Conservation (phyloP, 2,888 invertebrate species). For the Octonoba sinensis region DNA sequence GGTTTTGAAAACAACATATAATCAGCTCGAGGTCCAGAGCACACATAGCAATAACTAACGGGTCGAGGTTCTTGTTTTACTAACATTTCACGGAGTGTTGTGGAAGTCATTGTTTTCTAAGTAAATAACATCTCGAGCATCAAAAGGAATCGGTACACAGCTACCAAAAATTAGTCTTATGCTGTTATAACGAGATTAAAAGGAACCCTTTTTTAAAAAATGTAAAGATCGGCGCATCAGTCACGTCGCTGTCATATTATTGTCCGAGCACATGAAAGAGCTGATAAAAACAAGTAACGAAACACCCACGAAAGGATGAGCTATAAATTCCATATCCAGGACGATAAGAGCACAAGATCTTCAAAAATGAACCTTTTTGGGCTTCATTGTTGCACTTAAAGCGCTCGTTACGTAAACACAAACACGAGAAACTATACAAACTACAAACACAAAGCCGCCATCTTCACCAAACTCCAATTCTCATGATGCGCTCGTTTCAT, state of each 20-base stretch:
- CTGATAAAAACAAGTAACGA: too few species aligned
- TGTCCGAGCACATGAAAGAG: too few species aligned
- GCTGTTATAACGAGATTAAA: slow-evolving; percentile 41
- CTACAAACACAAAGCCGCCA: slow-evolving; percentile 60
- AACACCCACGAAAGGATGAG: too few species aligned
- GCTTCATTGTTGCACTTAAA: too few species aligned
- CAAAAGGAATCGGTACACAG: too few species aligned
- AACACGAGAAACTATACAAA: slow-evolving; percentile 60
- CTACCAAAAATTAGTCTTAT: slow-evolving; percentile 27
- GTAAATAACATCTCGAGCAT: background rate
- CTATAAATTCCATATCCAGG: too few species aligned
- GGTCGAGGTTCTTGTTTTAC: slow-evolving; percentile 52
- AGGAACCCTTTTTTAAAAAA: slow-evolving; percentile 35
- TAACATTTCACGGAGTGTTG: slow-evolving; percentile 53
- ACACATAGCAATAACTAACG: slow-evolving; percentile 45
- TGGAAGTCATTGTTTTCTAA: slow-evolving; percentile 44
- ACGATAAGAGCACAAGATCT: too few species aligned
- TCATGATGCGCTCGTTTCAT: slow-evolving; percentile 16
- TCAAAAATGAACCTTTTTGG: too few species aligned
- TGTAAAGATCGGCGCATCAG: background rate
- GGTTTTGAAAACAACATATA: slow-evolving; percentile 54
- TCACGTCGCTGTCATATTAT: slow-evolving; percentile 48
- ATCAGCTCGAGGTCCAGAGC: slow-evolving; percentile 44
- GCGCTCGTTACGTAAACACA: slow-evolving; percentile 38
- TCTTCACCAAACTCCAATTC: slow-evolving; percentile 44